Conservation (phyloP, 2,888 invertebrate species). For the Cephus sareptanus region DNA sequence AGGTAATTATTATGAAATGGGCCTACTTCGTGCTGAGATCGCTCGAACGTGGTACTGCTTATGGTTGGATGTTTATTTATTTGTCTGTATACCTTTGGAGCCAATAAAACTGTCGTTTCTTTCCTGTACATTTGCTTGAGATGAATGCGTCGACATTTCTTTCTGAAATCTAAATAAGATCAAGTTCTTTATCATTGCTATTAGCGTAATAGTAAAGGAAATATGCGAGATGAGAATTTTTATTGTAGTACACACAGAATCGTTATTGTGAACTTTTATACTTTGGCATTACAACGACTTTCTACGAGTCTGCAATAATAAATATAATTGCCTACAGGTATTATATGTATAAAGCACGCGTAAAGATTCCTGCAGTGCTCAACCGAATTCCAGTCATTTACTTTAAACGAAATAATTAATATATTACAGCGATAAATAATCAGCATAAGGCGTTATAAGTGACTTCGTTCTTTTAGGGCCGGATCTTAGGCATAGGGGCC, state of each 20-base stretch:
- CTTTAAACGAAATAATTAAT: background rate
- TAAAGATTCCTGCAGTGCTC: background rate
- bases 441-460: too few relatives aligned
- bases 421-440: too few relatives aligned
- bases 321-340: background rate
- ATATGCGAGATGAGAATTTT: constrained; percentile 21
- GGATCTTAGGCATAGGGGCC: background rate
- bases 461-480: background rate
- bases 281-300: background rate
- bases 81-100: constrained; percentile 7
- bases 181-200: background rate
- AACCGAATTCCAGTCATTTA: background rate
- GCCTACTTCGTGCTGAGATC: constrained; percentile 39
- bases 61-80: constrained; percentile 19
- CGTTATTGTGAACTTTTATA: background rate
- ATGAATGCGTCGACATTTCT: constrained; percentile 4
- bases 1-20: constrained; percentile 56
- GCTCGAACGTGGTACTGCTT: constrained; percentile 52
- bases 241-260: background rate
- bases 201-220: constrained; percentile 27
- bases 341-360: background rate
- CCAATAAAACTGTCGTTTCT: background rate
- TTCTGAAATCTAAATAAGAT: background rate
- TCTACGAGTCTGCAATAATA: background rate
- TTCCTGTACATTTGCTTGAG: background rate